Conservation (phyloP, 1,140 invertebrate species). For the Ostrea denselamellosa region DNA sequence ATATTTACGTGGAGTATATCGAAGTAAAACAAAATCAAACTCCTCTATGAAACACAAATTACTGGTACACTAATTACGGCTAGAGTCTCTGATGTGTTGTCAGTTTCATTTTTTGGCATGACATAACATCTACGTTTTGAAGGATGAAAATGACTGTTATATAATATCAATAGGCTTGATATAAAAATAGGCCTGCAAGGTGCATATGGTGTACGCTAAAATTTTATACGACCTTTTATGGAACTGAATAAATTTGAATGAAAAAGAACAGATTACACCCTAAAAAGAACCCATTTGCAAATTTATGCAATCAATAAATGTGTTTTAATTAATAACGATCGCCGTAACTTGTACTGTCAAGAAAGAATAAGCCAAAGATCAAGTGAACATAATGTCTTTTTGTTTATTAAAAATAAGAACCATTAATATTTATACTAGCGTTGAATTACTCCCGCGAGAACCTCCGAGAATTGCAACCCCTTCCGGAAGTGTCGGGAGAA, state of each 20-base stretch:
- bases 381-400: not conserved
- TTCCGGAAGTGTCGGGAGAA: constrained; percentile 24
- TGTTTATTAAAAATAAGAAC: not conserved
- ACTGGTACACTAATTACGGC: too few relatives aligned
- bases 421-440: not conserved
- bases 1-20: too few relatives aligned
- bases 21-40: too few relatives aligned
- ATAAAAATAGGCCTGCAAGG: not conserved
- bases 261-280: not conserved
- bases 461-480: not conserved
- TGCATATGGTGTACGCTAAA: not conserved
- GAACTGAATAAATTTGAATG: constrained; percentile 10
- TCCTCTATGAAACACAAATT: too few relatives aligned
- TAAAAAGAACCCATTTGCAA: not conserved
- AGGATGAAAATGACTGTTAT: too few relatives aligned
- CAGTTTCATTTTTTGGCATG: too few relatives aligned
- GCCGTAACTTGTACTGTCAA: not conserved
- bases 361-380: constrained; percentile 14
- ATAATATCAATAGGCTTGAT: too few relatives aligned
- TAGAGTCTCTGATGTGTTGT: too few relatives aligned
- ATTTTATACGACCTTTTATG: not conserved
- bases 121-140: too few relatives aligned
- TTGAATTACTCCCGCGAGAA: not conserved
- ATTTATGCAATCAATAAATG: not conserved
- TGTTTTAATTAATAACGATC: not conserved